Percentiles rank a stretch among this genome's conserved stretches.
Evolutionary conservation across 1,140 invertebrate genomes (phyloP).

Genomic region (Thrips palmi): DNA sequence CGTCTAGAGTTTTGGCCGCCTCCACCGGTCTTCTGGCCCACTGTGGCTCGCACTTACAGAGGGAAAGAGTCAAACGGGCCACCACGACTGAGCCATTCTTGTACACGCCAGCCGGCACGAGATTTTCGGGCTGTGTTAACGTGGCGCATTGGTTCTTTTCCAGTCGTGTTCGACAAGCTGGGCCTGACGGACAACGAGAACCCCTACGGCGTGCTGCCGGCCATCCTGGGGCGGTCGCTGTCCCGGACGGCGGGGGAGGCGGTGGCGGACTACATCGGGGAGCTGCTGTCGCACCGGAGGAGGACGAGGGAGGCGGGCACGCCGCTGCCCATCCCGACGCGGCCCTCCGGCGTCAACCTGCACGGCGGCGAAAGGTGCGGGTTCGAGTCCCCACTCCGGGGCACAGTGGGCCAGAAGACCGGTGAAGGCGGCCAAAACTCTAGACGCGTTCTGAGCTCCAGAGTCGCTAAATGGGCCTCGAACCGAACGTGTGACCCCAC

Average conservation of each 20-base stretch:
- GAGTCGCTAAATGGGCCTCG: no score
- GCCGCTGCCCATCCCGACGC: conserved; percentile 17
- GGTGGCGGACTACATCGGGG: conserved; percentile 48
- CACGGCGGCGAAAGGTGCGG: conserved; percentile 54
- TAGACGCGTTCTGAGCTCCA: conserved; percentile 9
- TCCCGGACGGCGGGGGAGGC: conserved; percentile 42
- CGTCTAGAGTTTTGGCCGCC: no score
- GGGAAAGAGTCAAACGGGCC: no score
- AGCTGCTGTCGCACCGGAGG: conserved; percentile 42
- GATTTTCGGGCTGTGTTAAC: neutral
- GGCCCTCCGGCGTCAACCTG: conserved; percentile 24
- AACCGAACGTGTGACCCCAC: no score
- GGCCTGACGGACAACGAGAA: conserved; percentile 71
- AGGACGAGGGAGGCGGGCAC: conserved; percentile 32
- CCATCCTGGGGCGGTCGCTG: conserved; percentile 45
- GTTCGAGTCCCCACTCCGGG: no score
- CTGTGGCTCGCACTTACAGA: no score
- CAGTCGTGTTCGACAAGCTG: conserved; percentile 67
- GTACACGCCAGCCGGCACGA: neutral
- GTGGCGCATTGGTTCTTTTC: no score
- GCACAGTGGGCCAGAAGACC: no score
- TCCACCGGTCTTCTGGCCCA: no score
- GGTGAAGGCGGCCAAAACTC: no score
- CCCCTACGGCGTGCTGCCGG: conserved; percentile 58
- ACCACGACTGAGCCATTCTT: neutral